Conservation (phyloP, 2,113 vertebrate species). For the Felis catus region DNA sequence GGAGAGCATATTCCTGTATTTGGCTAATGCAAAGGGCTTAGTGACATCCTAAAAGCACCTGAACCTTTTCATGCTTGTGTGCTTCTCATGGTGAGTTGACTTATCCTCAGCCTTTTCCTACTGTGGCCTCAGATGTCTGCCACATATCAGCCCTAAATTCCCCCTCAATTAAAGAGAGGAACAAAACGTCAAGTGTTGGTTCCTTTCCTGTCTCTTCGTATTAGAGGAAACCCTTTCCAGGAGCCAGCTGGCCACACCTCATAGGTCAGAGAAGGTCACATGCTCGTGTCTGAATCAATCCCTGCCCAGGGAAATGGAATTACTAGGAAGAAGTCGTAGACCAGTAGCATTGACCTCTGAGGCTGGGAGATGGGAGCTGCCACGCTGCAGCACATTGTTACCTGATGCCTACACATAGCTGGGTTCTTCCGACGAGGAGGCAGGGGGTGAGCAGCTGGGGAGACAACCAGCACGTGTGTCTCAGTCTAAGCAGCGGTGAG, state of each 20-base stretch:
- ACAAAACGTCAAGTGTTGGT: neutral
- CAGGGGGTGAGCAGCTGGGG: neutral
- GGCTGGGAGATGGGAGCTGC: neutral
- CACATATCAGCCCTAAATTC: neutral
- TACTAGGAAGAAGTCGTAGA: neutral
- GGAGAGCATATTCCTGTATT: neutral
- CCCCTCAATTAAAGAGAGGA: neutral
- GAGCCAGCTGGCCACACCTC: neutral
- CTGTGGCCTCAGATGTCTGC: neutral
- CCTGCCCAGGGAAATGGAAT: neutral
- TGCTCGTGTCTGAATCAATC: neutral
- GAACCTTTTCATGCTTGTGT: neutral
- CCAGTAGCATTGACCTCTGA: neutral
- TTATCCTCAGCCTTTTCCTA: neutral
- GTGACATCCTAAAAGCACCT: neutral
- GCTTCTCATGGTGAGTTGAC: fast-evolving
- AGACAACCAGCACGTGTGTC: neutral
- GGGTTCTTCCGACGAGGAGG: neutral
- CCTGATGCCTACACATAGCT: neutral
- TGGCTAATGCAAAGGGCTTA: neutral
- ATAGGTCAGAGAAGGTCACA: neutral
- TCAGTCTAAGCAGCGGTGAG: neutral
- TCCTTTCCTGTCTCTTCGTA: neutral
- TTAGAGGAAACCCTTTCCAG: neutral
- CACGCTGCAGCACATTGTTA: neutral